Evolutionary conservation across 2,797 vertebrate genomes (phyloP).

Genomic region (Chaetophractus vellerosus): DNA sequence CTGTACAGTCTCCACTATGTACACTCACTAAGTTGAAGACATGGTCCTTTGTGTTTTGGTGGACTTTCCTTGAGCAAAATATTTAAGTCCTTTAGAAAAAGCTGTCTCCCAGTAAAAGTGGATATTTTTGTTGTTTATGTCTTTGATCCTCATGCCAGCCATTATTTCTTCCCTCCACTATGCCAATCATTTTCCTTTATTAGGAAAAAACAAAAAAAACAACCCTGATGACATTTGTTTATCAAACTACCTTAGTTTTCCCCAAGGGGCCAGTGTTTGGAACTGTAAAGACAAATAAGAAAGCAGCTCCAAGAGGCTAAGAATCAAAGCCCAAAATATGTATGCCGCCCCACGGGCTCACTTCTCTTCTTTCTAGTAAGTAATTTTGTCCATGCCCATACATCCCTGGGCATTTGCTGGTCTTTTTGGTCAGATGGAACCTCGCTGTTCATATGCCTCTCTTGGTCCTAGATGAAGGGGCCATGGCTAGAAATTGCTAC

Average conservation of each 20-base stretch:
- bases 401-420: background rate
- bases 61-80: constrained; percentile 8
- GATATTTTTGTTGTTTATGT: background rate
- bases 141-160: background rate
- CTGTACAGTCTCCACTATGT: background rate
- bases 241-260: background rate
- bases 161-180: background rate
- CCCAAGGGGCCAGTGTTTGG: background rate
- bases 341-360: background rate
- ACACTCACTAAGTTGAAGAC: background rate
- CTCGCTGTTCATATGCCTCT: background rate
- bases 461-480: background rate
- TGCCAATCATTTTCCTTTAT: background rate
- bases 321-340: background rate
- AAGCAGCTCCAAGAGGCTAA: background rate
- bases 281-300: background rate
- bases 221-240: background rate
- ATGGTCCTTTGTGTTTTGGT: background rate
- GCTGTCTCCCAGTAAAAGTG: background rate
- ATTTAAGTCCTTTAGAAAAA: background rate
- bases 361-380: background rate
- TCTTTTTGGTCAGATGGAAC: background rate
- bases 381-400: background rate
- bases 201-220: background rate
- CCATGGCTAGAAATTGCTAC: background rate